A percentile compares a stretch with the other conserved stretches of the same genome.
phyloP scores from a whole-genome alignment of 2,888 invertebrate species.

The Mycalesis mineus region DNA sequence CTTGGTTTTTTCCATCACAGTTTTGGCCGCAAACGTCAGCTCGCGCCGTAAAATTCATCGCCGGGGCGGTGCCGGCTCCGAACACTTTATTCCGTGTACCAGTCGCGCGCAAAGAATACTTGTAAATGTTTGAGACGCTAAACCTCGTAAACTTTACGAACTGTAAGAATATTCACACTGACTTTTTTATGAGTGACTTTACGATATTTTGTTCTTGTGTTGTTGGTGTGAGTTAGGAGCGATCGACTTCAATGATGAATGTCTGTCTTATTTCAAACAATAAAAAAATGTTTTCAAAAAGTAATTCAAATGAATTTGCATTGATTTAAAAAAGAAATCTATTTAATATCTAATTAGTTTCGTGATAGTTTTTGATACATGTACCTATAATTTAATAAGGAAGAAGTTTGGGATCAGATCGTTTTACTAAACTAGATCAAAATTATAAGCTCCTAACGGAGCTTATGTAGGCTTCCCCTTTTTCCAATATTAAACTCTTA shows the following conservation, averaged over 20 bases:
- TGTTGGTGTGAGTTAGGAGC: conserved; percentile 23
- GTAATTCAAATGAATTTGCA: too few relatives aligned
- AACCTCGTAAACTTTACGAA: conserved; percentile 70
- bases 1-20: background rate
- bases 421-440: too few relatives aligned
- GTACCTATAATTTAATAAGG: too few relatives aligned
- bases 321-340: too few relatives aligned
- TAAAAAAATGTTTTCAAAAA: too few relatives aligned
- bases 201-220: conserved; percentile 45
- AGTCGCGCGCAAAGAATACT: conserved; percentile 32
- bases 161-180: conserved; percentile 61
- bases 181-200: conserved; percentile 62
- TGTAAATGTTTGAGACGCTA: conserved; percentile 43
- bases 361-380: too few relatives aligned
- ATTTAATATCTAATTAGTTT: too few relatives aligned
- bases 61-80: conserved; percentile 36
- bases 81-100: conserved; percentile 46
- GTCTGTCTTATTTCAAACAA: too few relatives aligned
- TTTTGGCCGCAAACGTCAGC: conserved; percentile 38
- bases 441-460: too few relatives aligned
- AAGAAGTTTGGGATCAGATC: too few relatives aligned
- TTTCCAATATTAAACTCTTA: too few relatives aligned
- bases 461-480: too few relatives aligned
- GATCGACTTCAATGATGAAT: background rate
- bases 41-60: conserved; percentile 47